These are phyloP conservation scores for Paragorgia papillata DNA, from an alignment of 92 coral and sea anemone genomes.

Conservation along the genomic window DNA sequence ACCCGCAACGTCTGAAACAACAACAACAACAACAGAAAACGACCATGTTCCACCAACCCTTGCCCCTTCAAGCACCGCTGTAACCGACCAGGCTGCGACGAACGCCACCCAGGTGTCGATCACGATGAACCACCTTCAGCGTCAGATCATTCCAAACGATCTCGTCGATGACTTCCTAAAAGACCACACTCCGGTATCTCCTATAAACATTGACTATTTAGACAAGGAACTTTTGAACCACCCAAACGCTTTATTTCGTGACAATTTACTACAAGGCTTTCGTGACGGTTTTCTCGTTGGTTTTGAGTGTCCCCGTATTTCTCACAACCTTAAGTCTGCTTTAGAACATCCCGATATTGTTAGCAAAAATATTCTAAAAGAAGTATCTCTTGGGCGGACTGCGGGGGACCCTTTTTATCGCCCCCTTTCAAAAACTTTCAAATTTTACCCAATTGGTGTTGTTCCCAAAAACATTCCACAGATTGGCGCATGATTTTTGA, in stretches of 20 bases:
- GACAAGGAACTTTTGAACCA: background rate
- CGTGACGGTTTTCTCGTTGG: background rate
- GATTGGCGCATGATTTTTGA: slow-evolving; percentile 20
- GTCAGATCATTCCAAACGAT: too few relatives aligned
- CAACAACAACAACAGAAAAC: too few relatives aligned
- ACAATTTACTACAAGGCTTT: too few relatives aligned
- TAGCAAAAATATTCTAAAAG: slow-evolving; percentile 2
- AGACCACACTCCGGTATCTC: too few relatives aligned
- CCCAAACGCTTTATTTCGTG: background rate
- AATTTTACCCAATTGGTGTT: slow-evolving; percentile 3
- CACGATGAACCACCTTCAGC: too few relatives aligned
- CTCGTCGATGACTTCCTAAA: too few relatives aligned
- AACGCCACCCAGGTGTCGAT: too few relatives aligned
- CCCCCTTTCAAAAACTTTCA: slow-evolving; percentile 9
- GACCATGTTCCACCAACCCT: too few relatives aligned
- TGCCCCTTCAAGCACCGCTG: too few relatives aligned
- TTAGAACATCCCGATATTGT: slow-evolving; percentile 7
- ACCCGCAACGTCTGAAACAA: too few relatives aligned
- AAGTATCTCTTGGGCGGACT: slow-evolving; percentile 9
- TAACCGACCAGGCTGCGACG: too few relatives aligned
- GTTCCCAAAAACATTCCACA: slow-evolving; percentile 16
- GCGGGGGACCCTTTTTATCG: background rate
- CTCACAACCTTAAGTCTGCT: background rate
- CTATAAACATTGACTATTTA: background rate
- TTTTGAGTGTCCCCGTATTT: background rate